These are phyloP conservation scores for Menidia menidia DNA, from an alignment of 2,797 vertebrate species.

Conservation along the genomic window DNA sequence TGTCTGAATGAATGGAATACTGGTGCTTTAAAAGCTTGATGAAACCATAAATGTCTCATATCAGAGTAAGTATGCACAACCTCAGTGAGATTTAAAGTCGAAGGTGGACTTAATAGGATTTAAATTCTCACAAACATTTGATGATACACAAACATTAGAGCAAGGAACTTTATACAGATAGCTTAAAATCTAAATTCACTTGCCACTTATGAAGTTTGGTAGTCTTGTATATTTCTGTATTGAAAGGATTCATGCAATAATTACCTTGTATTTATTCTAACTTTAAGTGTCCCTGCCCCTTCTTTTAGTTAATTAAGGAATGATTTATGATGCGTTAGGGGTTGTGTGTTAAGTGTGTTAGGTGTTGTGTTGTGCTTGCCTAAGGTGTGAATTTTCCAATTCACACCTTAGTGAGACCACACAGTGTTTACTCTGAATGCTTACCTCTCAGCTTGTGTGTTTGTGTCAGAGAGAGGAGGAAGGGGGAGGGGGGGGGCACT, in stretches of 20 bases:
- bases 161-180: neutral
- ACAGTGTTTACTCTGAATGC: conserved; percentile 65
- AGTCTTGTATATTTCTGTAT: conserved; percentile 22
- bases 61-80: neutral
- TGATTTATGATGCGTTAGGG: conserved; percentile 80
- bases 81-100: conserved; percentile 3
- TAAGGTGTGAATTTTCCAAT: conserved; percentile 79
- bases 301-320: conserved; percentile 77
- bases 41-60: neutral
- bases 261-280: no score
- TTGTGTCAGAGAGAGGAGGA: conserved; percentile 47
- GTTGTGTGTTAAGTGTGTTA: no score
- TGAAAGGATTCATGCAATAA: conserved; percentile 1
- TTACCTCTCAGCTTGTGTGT: conserved; percentile 47
- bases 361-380: conserved; percentile 75
- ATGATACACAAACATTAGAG: neutral
- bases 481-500: conserved; percentile 10
- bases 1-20: neutral
- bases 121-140: neutral
- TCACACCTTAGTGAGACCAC: conserved; percentile 77
- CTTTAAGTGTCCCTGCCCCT: conserved; percentile 47
- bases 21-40: neutral
- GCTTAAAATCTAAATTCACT: no score
- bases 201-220: no score
- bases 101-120: neutral